phyloP scores from a whole-genome alignment of 2,888 invertebrate genomes.

The Slavum lentiscoides region DNA sequence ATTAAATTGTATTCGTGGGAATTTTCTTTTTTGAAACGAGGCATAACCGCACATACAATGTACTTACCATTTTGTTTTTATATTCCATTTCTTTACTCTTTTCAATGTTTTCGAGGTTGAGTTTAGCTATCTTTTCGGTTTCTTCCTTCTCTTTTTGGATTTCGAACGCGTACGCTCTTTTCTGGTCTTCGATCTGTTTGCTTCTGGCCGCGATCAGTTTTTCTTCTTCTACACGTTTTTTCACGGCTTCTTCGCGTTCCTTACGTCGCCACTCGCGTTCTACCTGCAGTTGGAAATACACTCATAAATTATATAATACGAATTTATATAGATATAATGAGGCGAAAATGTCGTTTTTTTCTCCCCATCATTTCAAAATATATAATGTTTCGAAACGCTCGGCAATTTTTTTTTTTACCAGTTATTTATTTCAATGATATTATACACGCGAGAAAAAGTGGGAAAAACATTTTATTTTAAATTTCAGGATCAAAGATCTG shows the following conservation, averaged over 20 bases:
- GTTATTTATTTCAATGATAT: too few relatives aligned
- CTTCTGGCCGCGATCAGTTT: conserved; percentile 64
- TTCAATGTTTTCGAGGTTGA: conserved; percentile 26
- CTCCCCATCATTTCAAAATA: too few relatives aligned
- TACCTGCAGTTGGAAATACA: conserved; percentile 63
- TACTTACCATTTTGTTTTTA: conserved; percentile 48
- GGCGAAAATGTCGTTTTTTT: too few relatives aligned
- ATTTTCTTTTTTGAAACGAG: too few relatives aligned
- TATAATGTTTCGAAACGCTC: too few relatives aligned
- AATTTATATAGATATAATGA: too few relatives aligned
- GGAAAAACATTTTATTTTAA: too few relatives aligned
- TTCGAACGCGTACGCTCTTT: conserved; percentile 26
- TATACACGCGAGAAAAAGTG: too few relatives aligned
- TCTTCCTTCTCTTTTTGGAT: conserved; percentile 63
- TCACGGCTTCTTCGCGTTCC: conserved; percentile 66
- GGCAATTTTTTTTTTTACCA: too few relatives aligned
- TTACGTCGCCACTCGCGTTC: conserved; percentile 72
- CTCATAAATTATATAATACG: too few relatives aligned
- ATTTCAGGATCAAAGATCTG: too few relatives aligned
- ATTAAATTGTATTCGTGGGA: too few relatives aligned
- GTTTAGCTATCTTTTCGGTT: conserved; percentile 64
- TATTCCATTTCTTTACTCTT: conserved; percentile 36
- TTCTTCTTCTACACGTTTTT: conserved; percentile 64
- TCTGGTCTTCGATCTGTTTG: conserved; percentile 54
- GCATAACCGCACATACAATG: background rate